phyloP scores from a whole-genome alignment of 92 coral and sea anemone species.

The Zoanthus gigantus region DNA sequence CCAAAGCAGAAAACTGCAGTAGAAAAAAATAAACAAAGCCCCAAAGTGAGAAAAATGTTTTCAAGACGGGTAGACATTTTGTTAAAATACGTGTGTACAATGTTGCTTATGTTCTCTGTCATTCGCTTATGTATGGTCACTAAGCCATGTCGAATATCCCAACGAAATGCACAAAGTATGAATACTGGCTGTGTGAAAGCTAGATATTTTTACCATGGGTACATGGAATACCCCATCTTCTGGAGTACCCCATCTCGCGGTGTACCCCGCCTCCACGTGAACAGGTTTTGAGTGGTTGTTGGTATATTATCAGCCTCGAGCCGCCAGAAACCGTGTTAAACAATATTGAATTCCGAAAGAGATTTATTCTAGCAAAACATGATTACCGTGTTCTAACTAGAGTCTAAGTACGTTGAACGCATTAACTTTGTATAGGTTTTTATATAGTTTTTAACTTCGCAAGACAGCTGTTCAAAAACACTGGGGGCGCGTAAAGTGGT shows the following conservation, averaged over 20 bases:
- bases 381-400: too few species aligned
- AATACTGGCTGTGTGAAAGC: neutral
- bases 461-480: too few species aligned
- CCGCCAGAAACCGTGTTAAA: neutral
- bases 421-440: too few species aligned
- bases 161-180: neutral
- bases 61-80: neutral
- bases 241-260: neutral
- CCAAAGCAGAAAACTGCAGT: neutral
- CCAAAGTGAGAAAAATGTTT: neutral
- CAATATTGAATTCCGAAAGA: too few species aligned
- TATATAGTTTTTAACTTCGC: too few species aligned
- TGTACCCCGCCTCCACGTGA: neutral
- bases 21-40: neutral
- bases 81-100: neutral
- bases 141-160: neutral
- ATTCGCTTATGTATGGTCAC: neutral
- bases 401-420: too few species aligned
- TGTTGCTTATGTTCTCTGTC: neutral
- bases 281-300: neutral
- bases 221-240: neutral
- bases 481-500: too few species aligned
- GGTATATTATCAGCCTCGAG: neutral
- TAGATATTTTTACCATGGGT: neutral
- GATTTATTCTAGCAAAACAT: too few species aligned